Evolutionary conservation across 2,113 vertebrate species (phyloP).

Genomic region (Vulpes ferrilata): DNA sequence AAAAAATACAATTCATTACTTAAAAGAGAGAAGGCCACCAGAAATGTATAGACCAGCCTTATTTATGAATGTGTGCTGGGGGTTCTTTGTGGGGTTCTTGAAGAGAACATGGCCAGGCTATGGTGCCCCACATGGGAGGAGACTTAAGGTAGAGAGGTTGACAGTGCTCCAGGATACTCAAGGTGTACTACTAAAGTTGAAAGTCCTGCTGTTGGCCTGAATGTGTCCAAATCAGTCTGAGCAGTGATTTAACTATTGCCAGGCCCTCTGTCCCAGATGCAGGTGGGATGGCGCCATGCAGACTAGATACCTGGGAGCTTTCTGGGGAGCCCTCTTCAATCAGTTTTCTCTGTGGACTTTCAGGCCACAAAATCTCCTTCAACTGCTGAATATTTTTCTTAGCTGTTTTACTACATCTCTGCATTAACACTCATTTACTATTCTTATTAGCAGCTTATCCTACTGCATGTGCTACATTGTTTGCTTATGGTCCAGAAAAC

Average conservation of each 20-base stretch:
- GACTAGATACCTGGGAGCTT: too few relatives aligned
- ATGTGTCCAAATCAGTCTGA: neutral
- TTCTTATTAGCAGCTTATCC: too few relatives aligned
- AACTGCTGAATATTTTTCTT: neutral
- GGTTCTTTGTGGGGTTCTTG: neutral
- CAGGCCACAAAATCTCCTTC: neutral
- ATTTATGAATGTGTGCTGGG: rapidly evolving
- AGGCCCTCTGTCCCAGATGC: neutral
- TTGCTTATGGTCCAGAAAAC: neutral
- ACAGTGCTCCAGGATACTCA: neutral
- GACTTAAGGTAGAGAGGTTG: rapidly evolving
- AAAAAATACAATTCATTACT: neutral
- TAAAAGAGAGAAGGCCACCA: neutral
- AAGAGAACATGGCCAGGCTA: rapidly evolving
- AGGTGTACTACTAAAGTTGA: neutral
- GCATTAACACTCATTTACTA: neutral
- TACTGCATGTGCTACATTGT: rapidly evolving
- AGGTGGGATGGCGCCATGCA: rapidly evolving
- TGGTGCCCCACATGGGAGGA: rapidly evolving
- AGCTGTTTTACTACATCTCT: neutral
- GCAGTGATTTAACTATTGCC: neutral
- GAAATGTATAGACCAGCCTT: neutral
- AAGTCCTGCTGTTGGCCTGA: neutral
- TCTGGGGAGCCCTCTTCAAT: neutral
- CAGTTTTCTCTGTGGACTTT: neutral